A percentile compares a stretch with the other conserved stretches of the same genome.
Conservation (phyloP, 1,140 invertebrate genomes). For the Lasaia peninsularis region DNA sequence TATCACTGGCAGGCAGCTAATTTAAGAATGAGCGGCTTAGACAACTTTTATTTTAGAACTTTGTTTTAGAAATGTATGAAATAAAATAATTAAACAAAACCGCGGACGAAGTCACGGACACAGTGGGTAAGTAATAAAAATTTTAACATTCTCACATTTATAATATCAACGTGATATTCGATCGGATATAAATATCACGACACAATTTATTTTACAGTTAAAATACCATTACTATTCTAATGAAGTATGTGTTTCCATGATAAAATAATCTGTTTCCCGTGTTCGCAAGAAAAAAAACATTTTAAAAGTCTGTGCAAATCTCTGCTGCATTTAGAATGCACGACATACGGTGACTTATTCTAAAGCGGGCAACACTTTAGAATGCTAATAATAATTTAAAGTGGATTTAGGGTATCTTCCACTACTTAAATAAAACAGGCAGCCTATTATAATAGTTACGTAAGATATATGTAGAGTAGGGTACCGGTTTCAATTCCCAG, state of each 20-base stretch:
- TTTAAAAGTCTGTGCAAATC: constrained; percentile 8
- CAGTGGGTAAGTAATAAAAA: too few species aligned
- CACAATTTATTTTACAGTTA: constrained; percentile 5
- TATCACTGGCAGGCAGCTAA: too few species aligned
- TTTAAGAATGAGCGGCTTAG: too few species aligned
- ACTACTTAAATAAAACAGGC: neutral
- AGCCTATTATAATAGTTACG: too few species aligned
- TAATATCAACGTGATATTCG: too few species aligned
- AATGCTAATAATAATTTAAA: constrained; percentile 9
- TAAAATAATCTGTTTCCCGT: constrained; percentile 8
- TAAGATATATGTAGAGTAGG: too few species aligned
- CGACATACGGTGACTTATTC: neutral
- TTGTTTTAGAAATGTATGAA: too few species aligned
- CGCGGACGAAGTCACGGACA: too few species aligned
- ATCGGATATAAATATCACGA: constrained; percentile 1
- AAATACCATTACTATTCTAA: neutral
- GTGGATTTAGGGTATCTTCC: neutral
- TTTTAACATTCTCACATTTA: too few species aligned
- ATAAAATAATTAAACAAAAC: too few species aligned
- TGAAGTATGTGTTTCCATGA: constrained; percentile 3
- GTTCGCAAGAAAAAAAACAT: constrained; percentile 1
- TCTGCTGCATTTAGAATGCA: neutral
- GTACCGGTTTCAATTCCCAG: too few species aligned
- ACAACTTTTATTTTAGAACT: too few species aligned
- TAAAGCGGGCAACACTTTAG: constrained; percentile 9